These are phyloP conservation scores for Drosophila austrosaltans DNA, from an alignment of 2,888 invertebrate genomes.

Conservation along the genomic window DNA sequence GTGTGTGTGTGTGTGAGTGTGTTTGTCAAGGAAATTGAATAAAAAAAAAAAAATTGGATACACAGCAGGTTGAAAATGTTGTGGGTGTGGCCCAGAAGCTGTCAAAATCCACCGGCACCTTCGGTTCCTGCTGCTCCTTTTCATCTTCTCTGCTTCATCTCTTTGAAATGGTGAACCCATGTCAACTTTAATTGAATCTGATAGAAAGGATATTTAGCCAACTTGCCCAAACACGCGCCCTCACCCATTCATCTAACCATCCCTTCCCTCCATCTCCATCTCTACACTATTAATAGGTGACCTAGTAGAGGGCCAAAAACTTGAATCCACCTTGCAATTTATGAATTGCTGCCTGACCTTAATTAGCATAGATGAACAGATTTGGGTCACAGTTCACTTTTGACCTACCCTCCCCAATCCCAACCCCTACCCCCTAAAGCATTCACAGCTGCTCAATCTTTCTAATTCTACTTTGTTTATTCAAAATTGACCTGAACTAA, in stretches of 20 bases:
- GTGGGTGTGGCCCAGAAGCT: not conserved
- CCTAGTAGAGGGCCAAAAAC: not conserved
- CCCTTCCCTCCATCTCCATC: not conserved
- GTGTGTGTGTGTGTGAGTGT: constrained; percentile 40
- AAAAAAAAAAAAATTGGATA: constrained; percentile 44
- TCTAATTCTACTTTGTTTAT: not conserved
- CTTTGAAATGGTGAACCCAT: constrained; percentile 59
- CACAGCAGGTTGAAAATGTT: constrained; percentile 32
- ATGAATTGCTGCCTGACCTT: constrained; percentile 20
- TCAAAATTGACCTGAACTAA: not conserved
- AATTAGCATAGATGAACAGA: constrained; percentile 18
- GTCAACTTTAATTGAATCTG: constrained; percentile 78
- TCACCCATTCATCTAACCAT: not conserved
- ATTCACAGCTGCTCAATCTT: constrained; percentile 6
- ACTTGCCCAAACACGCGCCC: constrained; percentile 35
- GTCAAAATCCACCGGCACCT: constrained; percentile 23
- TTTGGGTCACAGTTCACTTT: constrained; percentile 4
- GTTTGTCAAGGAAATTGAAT: constrained; percentile 66
- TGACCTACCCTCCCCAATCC: not conserved
- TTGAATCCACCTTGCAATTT: constrained; percentile 11
- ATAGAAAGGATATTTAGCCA: constrained; percentile 75
- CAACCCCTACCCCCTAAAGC: not conserved
- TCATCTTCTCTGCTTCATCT: constrained; percentile 44
- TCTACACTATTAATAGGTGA: not conserved
- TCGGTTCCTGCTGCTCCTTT: constrained; percentile 14